These are phyloP conservation scores for Ailurus styani DNA, from an alignment of 2,113 vertebrate genomes.

Conservation along the genomic window DNA sequence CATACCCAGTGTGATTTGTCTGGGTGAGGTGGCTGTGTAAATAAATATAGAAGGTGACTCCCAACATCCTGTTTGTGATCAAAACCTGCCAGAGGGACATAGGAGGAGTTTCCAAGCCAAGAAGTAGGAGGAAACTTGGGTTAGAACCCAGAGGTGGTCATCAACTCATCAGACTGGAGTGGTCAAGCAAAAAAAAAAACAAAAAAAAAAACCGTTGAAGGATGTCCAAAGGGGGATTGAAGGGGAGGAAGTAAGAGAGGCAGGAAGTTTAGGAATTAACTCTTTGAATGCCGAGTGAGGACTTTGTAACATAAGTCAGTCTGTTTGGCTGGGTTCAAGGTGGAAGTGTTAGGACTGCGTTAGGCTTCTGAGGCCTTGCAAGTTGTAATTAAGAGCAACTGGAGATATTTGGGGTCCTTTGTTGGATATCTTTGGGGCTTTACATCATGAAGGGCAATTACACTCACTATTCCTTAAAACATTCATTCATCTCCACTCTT, in stretches of 20 bases:
- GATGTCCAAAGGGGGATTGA: background rate
- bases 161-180: background rate
- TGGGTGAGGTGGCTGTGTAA: background rate
- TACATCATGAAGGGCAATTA: background rate
- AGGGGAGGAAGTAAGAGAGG: background rate
- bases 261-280: background rate
- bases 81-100: background rate
- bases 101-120: background rate
- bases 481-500: background rate
- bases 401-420: background rate
- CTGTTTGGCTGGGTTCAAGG: background rate
- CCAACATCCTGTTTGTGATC: background rate
- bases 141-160: background rate
- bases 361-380: background rate
- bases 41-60: background rate
- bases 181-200: background rate
- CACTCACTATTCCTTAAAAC: background rate
- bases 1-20: background rate
- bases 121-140: background rate
- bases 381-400: background rate
- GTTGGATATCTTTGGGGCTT: background rate
- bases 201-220: background rate
- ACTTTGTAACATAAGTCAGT: background rate
- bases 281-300: background rate
- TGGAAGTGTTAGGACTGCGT: background rate